These are phyloP conservation scores for Tilapia sparmanii DNA, from an alignment of 2,113 vertebrate species.

Conservation along the genomic window DNA sequence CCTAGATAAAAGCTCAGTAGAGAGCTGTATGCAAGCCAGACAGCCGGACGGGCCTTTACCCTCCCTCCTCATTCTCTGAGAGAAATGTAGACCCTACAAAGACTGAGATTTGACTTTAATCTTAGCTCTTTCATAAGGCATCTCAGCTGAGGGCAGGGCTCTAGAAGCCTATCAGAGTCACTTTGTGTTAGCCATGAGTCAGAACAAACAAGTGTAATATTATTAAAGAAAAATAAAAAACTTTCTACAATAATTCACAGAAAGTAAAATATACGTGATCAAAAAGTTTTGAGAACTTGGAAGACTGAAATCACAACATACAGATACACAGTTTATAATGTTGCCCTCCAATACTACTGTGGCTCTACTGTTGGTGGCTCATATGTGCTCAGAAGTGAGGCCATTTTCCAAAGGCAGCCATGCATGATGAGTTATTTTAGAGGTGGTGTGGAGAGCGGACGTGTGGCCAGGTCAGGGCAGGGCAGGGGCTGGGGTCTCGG, in stretches of 20 bases:
- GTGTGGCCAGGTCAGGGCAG: constrained; percentile 53
- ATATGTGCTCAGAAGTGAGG: not conserved
- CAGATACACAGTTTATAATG: not conserved
- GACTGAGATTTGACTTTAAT: constrained; percentile 62
- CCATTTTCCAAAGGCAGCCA: constrained; percentile 37
- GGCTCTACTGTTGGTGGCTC: not conserved
- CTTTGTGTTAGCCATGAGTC: constrained; percentile 10
- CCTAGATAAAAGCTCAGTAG: constrained; percentile 73
- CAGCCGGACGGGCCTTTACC: constrained; percentile 53
- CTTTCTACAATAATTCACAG: not conserved
- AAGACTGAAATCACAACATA: not conserved
- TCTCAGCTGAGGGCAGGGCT: constrained; percentile 29
- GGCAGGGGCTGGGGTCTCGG: constrained; percentile 44
- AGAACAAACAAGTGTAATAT: constrained; percentile 33
- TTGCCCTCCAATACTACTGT: not conserved
- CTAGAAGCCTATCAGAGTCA: constrained; percentile 27
- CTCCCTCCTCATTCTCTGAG: constrained; percentile 41
- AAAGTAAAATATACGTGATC: not conserved
- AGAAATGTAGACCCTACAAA: constrained; percentile 51
- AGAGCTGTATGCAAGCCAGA: constrained; percentile 44
- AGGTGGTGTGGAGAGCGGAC: constrained; percentile 65
- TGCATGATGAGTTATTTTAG: constrained; percentile 63
- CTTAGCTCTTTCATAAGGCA: constrained; percentile 49
- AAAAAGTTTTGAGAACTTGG: not conserved
- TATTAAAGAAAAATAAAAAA: not conserved